Conservation (phyloP, 1,140 invertebrate genomes). For the Brachystomella parvula region DNA sequence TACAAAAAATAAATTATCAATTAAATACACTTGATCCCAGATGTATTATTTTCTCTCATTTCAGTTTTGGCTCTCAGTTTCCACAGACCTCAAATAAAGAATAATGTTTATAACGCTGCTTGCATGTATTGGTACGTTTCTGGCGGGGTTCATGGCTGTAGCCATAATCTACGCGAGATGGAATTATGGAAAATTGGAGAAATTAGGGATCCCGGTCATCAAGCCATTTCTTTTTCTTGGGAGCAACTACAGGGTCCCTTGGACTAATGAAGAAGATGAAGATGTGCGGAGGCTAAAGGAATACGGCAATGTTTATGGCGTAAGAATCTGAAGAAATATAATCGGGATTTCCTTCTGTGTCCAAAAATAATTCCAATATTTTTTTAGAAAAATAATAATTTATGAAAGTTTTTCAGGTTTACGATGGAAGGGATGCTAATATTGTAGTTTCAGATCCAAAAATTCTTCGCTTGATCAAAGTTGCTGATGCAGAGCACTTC, state of each 20-base stretch:
- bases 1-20: too few species aligned
- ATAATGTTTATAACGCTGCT: not conserved
- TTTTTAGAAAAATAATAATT: not conserved
- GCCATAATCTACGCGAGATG: constrained; percentile 28
- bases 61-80: too few species aligned
- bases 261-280: constrained; percentile 21
- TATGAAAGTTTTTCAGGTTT: constrained; percentile 2
- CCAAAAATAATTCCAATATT: too few species aligned
- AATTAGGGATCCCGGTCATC: constrained; percentile 26
- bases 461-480: constrained; percentile 47
- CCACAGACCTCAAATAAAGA: too few species aligned
- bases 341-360: too few species aligned
- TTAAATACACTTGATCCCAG: too few species aligned
- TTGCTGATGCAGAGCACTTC: constrained; percentile 52
- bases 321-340: constrained; percentile 11
- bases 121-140: not conserved
- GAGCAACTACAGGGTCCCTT: constrained; percentile 22
- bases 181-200: constrained; percentile 35
- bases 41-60: too few species aligned
- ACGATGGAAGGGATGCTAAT: constrained; percentile 18
- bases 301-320: constrained; percentile 30
- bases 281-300: constrained; percentile 27
- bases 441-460: constrained; percentile 41
- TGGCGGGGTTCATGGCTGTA: not conserved
- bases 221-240: constrained; percentile 26